Conservation (phyloP, 2,113 vertebrate species). For the human (Homo sapiens) region GRCh38 chr11:17536501-17537000, state of each 20-base stretch:
- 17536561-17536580: background rate
- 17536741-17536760: background rate
- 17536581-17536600: background rate
- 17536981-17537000: background rate
- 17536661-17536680: background rate
- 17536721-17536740: background rate
- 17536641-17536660: background rate
- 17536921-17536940: no score
- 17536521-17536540: background rate
- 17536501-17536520: background rate
- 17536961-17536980: background rate
- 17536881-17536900: background rate
- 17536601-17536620: background rate
- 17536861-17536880: background rate
- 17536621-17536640: background rate
- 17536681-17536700: background rate
- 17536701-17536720: background rate
- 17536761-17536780: background rate
- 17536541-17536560: background rate
- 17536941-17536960: background rate
- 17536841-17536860: background rate
- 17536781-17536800: background rate
- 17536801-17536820: background rate
- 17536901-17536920: background rate
- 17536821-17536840: background rate